A percentile compares a stretch with the other conserved stretches of the same genome.
Evolutionary conservation across 2,888 invertebrate genomes (phyloP).

Genomic region (Cremastinae sp.): DNA sequence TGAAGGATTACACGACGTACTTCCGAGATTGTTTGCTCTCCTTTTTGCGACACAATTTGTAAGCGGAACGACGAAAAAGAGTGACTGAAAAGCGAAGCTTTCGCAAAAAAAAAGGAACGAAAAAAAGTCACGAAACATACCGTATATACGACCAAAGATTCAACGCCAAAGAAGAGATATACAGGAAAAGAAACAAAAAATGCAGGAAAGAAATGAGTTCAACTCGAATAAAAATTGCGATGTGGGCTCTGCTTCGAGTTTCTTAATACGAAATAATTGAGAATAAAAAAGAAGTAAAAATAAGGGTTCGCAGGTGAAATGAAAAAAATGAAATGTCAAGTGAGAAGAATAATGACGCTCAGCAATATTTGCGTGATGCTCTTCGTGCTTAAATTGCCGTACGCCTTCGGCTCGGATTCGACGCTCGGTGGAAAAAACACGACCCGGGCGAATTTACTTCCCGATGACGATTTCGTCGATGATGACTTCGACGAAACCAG

Average conservation of each 20-base stretch:
- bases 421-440: neutral
- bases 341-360: slow-evolving; percentile 18
- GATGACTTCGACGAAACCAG: slow-evolving; percentile 58
- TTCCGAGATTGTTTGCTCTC: neutral
- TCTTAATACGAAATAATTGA: neutral
- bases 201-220: no score
- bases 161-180: neutral
- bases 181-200: neutral
- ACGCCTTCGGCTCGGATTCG: neutral
- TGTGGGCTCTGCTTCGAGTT: neutral
- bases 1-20: slow-evolving; percentile 4
- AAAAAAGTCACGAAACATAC: neutral
- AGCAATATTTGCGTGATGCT: slow-evolving; percentile 6
- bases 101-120: no score
- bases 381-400: slow-evolving; percentile 22
- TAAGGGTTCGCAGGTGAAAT: neutral
- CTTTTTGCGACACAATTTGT: neutral
- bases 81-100: neutral
- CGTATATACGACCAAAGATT: neutral
- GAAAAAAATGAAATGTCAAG: slow-evolving; percentile 17
- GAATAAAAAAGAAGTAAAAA: neutral
- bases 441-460: neutral
- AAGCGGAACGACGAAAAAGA: neutral
- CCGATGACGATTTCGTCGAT: slow-evolving; percentile 18
- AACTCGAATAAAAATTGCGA: neutral